Base-by-base conservation (phyloP, 2,888 invertebrate genomes). In the Philereme vetulata region DNA sequence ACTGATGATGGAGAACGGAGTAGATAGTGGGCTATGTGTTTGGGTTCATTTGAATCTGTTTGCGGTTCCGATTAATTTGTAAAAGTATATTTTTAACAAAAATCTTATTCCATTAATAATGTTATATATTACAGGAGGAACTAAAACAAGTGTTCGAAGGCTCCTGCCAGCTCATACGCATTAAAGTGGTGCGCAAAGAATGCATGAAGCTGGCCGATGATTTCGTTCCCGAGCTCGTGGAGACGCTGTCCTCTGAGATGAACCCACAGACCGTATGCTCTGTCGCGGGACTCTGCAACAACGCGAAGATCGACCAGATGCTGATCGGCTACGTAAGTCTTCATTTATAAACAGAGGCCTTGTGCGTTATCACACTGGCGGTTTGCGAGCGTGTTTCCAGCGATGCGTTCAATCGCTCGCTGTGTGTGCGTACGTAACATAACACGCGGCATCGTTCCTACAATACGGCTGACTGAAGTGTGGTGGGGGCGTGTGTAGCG, bases 161-260 rank as follows among this genome's bases (percentile, higher is more conserved):
- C 5, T 96, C 96, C 0, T 98, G 98, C 88, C 93, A 94, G 68
- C 89, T 97, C 65, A 95, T 98, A 57, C 96, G 95, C 0, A 78
- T 98, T 58, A 96, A 96, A 80, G 68, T 94, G 2, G 93, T 97
- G 9, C 90, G 94, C 0, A 93, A 95, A 55, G 96, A 97, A 83
- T 98, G 98, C 79, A 94, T 94, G 62, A 95, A 94, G 74, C 72
- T 98, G 56, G 96, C 95, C 0, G 97, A 98, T 80, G 94, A 97
- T 75, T 97, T 96, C 80, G 95, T 97, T 51, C 97, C 97, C 0
- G 97, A 98, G 78, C 84, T 98, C 57, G 95, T 98, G 36, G 98
- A 98, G 79, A 96, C 97, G 0, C 85, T 98, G 48, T 95, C 97
- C 1, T 98, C 98, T 0, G 94, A 98, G 87, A 98, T 98, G 98